Evolutionary conservation across 2,888 invertebrate genomes (phyloP), one percentile per base, ranked within the genome.

Genomic region (Bibio marci): DNA sequence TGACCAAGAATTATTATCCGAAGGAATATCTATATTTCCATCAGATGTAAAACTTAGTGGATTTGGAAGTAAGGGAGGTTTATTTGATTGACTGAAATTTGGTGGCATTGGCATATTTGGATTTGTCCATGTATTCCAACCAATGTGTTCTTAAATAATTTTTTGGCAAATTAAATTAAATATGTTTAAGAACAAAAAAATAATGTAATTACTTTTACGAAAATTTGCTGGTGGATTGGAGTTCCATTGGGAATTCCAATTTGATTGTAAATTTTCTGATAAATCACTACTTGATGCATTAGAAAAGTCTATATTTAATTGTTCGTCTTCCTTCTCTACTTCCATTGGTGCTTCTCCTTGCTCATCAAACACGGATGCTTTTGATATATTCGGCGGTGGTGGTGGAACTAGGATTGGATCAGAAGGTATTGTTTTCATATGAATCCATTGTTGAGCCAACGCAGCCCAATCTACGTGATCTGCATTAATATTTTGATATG

Each of bases 391-490:
- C 7, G 58, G 55, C 1, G 73, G 67, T 4, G 76, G 73, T 10
- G 74, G 71, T 30, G 73, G 70, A 15, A 71, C 69, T 7, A 71
- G 67, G 31, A 71, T 63, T 28, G 72, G 67, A 28, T 71, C 67
- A 1, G 36, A 11, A 36, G 12, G 30, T 6, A 22, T 17, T 27
- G 85, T 83, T 56, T 90, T 87, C 88, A 90, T 90, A 57, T 85
- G 85, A 49, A 95, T 94, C 94, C 95, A 94, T 71, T 94, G 92
- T 56, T 94, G 91, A 19, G 94, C 94, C 52, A 95, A 66, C 25
- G 87, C 80, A 11, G 92, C 94, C 94, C 95, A 95, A 61, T 95
- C 94, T 43, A 94, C 92, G 63, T 81, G 74, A 56, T 82, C 86
- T 52, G 76, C 77, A 49, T 80, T 75, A 59, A 85, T 70, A 61